A percentile compares a stretch with the other conserved stretches of the same genome.
Evolutionary conservation across 2,113 vertebrate genomes (phyloP).

Genomic region (Poecile atricapillus): DNA sequence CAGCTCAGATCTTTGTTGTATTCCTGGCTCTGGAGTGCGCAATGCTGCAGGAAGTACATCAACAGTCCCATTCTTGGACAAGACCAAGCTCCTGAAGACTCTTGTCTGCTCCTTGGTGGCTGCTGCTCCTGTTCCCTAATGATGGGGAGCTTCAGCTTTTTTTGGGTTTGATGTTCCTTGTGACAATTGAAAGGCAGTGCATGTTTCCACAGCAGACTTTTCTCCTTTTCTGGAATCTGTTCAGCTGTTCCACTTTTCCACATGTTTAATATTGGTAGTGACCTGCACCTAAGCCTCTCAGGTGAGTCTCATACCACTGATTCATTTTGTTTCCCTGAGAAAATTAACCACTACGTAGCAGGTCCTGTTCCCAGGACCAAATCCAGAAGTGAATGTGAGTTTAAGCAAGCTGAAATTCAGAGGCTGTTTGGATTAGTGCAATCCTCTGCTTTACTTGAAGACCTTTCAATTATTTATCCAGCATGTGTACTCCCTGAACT

Average conservation of each 20-base stretch:
- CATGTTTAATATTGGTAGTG: not conserved
- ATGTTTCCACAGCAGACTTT: not conserved
- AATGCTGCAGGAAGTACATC: not conserved
- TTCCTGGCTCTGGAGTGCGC: not conserved
- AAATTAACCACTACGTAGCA: not conserved
- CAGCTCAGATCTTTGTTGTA: not conserved
- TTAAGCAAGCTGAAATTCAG: not conserved
- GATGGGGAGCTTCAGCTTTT: not conserved
- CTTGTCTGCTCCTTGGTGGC: not conserved
- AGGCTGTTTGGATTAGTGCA: not conserved
- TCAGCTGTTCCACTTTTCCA: not conserved
- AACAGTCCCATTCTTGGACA: not conserved
- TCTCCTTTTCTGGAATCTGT: not conserved
- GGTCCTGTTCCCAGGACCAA: not conserved
- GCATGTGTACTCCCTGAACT: not conserved
- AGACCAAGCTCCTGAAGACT: not conserved
- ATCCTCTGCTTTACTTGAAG: not conserved
- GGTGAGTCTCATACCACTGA: not conserved
- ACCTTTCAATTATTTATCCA: not conserved
- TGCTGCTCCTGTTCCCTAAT: not conserved
- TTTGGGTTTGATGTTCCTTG: not conserved
- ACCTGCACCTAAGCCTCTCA: not conserved
- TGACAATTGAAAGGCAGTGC: not conserved
- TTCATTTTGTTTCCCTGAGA: not conserved
- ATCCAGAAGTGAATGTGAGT: not conserved